These are phyloP conservation scores for Hirtodrosophila confusa DNA, from an alignment of 2,888 invertebrate genomes.

Conservation along the genomic window DNA sequence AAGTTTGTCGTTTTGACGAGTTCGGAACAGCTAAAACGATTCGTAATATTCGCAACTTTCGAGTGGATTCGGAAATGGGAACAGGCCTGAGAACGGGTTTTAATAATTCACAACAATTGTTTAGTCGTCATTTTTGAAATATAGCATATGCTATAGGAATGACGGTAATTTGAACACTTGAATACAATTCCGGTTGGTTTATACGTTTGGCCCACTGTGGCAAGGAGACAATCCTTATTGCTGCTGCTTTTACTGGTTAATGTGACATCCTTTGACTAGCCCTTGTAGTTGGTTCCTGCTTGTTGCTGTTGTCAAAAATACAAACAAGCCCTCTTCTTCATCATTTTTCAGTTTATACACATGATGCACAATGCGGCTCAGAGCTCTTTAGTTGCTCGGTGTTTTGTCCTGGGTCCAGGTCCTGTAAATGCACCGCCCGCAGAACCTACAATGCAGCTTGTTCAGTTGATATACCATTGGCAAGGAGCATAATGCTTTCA, in stretches of 20 bases:
- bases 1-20: no score
- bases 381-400: neutral
- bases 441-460: conserved; percentile 7
- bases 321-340: conserved; percentile 19
- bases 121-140: no score
- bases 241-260: conserved; percentile 13
- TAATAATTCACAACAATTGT: no score
- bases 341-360: neutral
- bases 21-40: no score
- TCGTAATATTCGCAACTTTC: no score
- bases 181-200: no score
- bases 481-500: no score
- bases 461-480: neutral
- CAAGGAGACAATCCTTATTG: conserved; percentile 11
- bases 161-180: no score
- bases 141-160: no score
- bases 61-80: no score
- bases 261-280: conserved; percentile 22
- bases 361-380: conserved; percentile 32
- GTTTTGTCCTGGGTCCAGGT: neutral
- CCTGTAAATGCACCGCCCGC: neutral
- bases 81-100: no score
- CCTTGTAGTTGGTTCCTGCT: conserved; percentile 1
- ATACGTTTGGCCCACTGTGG: no score
- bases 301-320: conserved; percentile 25